Base-by-base conservation (phyloP, 2,797 vertebrate species). In the Heteromormyrus szaboi region DNA sequence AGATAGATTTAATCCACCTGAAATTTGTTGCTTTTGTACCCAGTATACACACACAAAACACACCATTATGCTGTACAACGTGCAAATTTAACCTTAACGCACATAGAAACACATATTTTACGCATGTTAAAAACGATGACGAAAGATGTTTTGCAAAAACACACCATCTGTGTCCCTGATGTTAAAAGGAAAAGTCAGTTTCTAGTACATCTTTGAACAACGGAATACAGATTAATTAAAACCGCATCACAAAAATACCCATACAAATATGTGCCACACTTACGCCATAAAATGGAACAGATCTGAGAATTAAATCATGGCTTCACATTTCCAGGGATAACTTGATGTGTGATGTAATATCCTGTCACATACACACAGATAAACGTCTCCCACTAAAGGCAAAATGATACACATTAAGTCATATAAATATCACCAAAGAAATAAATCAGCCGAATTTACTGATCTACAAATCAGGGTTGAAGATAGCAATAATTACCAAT, bases 21-120 rank as follows among this genome's bases (percentile, higher is more conserved):
- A 85, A 87, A 0, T 83, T 90, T 88, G 88, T 89, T 51, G 91
- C 92, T 90, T 90, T 56, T 89, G 89, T 89, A 88, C 41, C 85
- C 0, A 37, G 59, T 86, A 4, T 81, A 65, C 85, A 89, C 87
- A 89, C 85, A 86, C 54, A 88, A 88, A 59, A 87, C 59, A 89
- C 54, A 79, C 72, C 51, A 54, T 29, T 83, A 87, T 53, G 72
- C 86, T 54, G 54, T 86, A 68, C 76, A 86, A 86, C 51, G 17
- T 88, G 90, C 88, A 89, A 89, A 90, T 83, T 88, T 87, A 89
- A 76, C 41, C 33, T 62, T 33, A 88, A 90, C 65, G 86, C 37
- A 88, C 85, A 91, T 54, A 25, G 48, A 85, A 12, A 89, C 76
- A 89, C 59, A 86, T 81, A 89, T 83, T 25, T 54, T 76, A 48